Percentiles rank a stretch among this genome's conserved stretches.
Evolutionary conservation across 2,797 vertebrate genomes (phyloP).

Genomic region (Bufotes viridis): DNA sequence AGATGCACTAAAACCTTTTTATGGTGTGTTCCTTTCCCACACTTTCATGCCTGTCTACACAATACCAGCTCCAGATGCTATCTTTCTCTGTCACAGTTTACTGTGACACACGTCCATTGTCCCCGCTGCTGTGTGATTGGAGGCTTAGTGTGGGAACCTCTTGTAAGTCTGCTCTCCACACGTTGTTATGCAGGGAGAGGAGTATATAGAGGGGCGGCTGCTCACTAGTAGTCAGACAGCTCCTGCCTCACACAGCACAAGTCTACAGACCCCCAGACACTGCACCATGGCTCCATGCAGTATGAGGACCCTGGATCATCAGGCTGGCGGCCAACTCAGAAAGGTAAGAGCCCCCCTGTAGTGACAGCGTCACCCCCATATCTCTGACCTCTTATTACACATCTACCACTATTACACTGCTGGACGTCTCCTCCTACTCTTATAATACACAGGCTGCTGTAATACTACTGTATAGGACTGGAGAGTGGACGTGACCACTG

Average conservation of each 20-base stretch:
- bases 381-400: background rate
- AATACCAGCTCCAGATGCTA: constrained; percentile 43
- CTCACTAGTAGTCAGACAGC: constrained; percentile 22
- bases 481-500: no score
- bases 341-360: constrained; percentile 12
- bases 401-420: background rate
- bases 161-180: constrained; percentile 80
- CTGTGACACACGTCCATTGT: constrained; percentile 75
- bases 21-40: constrained; percentile 51
- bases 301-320: background rate
- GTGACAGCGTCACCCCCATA: background rate
- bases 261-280: background rate
- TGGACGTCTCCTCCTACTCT: no score
- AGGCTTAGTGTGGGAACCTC: constrained; percentile 87
- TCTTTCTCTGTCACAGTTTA: constrained; percentile 66
- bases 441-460: no score
- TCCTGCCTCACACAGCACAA: background rate
- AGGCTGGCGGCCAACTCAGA: background rate
- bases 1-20: constrained; percentile 53
- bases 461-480: no score
- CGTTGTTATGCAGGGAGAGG: constrained; percentile 76
- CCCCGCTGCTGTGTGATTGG: constrained; percentile 64
- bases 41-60: constrained; percentile 50
- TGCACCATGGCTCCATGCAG: constrained; percentile 24
- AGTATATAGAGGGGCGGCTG: constrained; percentile 78